These are phyloP conservation scores for Cercopithecus petaurista DNA, from an alignment of 2,797 vertebrate species.

Conservation along the genomic window DNA sequence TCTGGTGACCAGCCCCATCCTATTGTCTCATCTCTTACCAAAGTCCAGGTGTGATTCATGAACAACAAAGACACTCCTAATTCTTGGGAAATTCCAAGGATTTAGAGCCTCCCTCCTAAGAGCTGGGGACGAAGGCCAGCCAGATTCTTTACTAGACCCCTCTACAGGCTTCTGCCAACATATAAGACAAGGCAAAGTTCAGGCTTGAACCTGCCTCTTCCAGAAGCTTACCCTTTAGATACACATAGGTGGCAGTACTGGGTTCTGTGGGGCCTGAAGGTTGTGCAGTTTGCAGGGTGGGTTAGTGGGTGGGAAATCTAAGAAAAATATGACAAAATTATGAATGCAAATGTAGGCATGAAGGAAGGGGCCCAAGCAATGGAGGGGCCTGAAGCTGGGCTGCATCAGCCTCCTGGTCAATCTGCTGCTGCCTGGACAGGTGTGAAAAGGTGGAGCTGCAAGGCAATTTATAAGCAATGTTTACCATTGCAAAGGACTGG, in stretches of 20 bases:
- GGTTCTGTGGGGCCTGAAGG: not conserved
- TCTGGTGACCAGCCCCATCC: not conserved
- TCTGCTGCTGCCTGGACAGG: fast-evolving
- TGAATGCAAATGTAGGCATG: not conserved
- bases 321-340: not conserved
- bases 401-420: too few species aligned
- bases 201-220: not conserved
- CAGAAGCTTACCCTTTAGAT: not conserved
- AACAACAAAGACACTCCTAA: not conserved
- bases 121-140: not conserved
- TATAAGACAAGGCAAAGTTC: not conserved
- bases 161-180: not conserved
- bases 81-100: not conserved
- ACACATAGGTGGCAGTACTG: not conserved
- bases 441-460: fast-evolving
- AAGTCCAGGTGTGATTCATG: not conserved
- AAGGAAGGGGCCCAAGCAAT: not conserved
- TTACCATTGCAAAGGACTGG: not conserved
- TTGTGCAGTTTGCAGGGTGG: not conserved
- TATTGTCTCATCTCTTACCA: not conserved
- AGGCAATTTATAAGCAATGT: fast-evolving
- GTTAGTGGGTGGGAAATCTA: not conserved
- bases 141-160: not conserved
- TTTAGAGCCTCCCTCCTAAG: not conserved
- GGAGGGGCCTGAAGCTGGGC: not conserved